Base-by-base conservation (phyloP, 2,113 vertebrate genomes). In the Lagopus muta region DNA sequence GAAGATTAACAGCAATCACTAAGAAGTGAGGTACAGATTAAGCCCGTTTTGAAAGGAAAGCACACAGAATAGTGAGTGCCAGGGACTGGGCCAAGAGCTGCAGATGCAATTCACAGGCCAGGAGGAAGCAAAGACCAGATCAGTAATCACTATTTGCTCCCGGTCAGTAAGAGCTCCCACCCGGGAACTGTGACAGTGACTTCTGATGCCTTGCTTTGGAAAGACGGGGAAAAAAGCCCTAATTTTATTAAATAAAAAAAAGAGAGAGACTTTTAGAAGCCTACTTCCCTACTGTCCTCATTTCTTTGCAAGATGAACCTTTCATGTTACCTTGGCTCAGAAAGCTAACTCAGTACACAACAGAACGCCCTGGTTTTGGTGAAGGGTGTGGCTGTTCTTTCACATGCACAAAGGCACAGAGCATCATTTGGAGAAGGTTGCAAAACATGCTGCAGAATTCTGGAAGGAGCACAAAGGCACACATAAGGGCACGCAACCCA, bases 101-200 rank as follows among this genome's bases (percentile, higher is more conserved):
- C 83, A 78, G 36, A 25, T 75, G 45, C 71, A 82, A 89, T 50
- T 13, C 81, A 84, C 69, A 82, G 58, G 13, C 19, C 43, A 27
- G 13, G 45, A 52, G 42, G 28, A 38, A 15, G 55, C 71, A 67
- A 28, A 62, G 10, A 16, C 50, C 57, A 9, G 21, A 57, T 3
- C 2, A 0, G 25, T 38, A 43, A 80, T 42, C 52, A 6, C 15
- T 16, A 88, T 1, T 22, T 0, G 0, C 72, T 12, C 13, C n/a
- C 55, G 19, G 18, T 64, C 47, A 52, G 43, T 30, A 8, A 48
- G 11, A 48, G 17, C 54, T 64, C 34, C 20, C 32, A 43, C 25
- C 25, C 13, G 65, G 54, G 30, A 76, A 45, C 0, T n/a, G n/a
- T 58, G 48, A 61, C 43, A 47, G 40, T 70, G 17, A 60, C 30